phyloP scores from a whole-genome alignment of 2,797 vertebrate species.

The Arnoldichthys spilopterus region DNA sequence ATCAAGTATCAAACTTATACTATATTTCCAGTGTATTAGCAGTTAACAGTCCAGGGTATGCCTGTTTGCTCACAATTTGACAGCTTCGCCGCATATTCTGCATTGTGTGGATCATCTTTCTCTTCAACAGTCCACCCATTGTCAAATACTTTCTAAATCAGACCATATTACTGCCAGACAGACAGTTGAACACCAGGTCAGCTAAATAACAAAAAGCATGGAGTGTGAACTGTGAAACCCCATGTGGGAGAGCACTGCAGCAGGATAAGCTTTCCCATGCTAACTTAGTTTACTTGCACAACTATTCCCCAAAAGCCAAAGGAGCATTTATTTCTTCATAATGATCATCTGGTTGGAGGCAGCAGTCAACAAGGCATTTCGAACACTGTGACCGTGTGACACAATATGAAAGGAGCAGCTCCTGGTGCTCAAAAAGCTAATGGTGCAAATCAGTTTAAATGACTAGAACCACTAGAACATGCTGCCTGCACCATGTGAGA shows the following conservation, averaged over 20 bases:
- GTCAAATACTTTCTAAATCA: not conserved
- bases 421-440: not conserved
- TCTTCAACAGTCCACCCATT: not conserved
- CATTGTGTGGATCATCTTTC: not conserved
- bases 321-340: conserved; percentile 2
- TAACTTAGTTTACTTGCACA: conserved; percentile 1
- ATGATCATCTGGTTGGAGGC: not conserved
- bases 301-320: not conserved
- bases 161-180: not conserved
- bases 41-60: not conserved
- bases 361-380: not conserved
- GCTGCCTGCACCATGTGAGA: not conserved
- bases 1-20: too few relatives aligned
- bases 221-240: not conserved
- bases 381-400: not conserved
- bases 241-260: not conserved
- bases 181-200: not conserved
- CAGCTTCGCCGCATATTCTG: not conserved
- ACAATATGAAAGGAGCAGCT: not conserved
- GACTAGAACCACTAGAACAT: not conserved
- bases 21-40: too few relatives aligned
- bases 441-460: not conserved
- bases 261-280: not conserved
- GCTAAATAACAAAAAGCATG: not conserved
- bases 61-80: not conserved